phyloP scores from a whole-genome alignment of 2,797 vertebrate genomes.

The Chloroceryle amazona region DNA sequence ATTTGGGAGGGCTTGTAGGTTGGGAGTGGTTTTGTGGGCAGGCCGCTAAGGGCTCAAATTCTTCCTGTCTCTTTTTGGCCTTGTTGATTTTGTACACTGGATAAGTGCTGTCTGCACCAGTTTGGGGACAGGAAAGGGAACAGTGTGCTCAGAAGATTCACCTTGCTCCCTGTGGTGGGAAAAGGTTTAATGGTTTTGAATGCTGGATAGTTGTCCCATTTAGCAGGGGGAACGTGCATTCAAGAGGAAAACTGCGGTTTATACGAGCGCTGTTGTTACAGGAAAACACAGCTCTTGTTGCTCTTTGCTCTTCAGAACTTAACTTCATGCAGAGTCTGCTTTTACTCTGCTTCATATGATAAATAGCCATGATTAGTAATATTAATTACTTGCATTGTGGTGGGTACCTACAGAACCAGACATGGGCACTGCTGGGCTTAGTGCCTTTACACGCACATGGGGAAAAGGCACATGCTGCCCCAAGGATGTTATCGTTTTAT shows the following conservation, averaged over 20 bases:
- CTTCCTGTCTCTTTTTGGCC: background rate
- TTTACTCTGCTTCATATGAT: background rate
- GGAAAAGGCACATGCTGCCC: background rate
- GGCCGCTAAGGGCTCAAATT: background rate
- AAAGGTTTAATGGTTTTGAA: background rate
- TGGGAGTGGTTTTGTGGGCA: background rate
- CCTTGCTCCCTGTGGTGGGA: background rate
- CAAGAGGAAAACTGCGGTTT: conserved; percentile 30
- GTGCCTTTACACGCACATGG: background rate
- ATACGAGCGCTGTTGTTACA: background rate
- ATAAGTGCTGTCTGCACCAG: background rate
- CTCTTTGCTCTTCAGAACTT: background rate
- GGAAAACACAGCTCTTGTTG: background rate
- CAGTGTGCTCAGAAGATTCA: background rate
- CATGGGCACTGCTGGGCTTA: background rate
- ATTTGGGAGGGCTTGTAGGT: background rate
- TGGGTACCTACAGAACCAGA: background rate
- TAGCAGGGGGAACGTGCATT: background rate
- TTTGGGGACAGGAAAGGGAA: background rate
- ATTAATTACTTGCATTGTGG: background rate
- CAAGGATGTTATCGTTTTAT: background rate
- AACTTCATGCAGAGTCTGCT: background rate
- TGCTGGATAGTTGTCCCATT: background rate
- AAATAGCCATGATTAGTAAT: background rate
- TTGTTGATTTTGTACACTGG: background rate